phyloP scores from a whole-genome alignment of 2,113 vertebrate genomes.

The Nymphicus hollandicus region DNA sequence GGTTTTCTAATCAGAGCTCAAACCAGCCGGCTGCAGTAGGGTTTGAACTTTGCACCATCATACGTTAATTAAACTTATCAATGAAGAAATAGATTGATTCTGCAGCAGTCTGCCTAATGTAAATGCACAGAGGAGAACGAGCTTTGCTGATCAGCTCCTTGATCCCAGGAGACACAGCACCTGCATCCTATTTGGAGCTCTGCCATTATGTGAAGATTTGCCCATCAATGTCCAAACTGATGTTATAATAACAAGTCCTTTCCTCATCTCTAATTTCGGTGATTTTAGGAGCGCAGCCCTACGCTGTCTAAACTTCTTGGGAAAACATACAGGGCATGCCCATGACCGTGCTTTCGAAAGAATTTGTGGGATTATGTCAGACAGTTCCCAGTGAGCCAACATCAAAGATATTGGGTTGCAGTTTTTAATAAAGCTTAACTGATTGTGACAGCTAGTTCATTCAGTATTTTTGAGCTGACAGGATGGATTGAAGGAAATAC shows the following conservation, averaged over 20 bases:
- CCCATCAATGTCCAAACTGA: neutral
- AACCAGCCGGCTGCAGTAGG: neutral
- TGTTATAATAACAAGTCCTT: slow-evolving; percentile 18
- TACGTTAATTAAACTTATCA: neutral
- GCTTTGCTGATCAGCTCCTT: neutral
- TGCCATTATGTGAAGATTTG: neutral
- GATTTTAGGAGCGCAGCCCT: neutral
- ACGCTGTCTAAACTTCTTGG: slow-evolving; percentile 14
- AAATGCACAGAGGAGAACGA: neutral
- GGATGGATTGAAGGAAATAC: slow-evolving; percentile 38
- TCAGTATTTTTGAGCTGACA: slow-evolving; percentile 14
- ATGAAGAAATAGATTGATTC: neutral
- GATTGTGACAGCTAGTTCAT: slow-evolving; percentile 32
- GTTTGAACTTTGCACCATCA: neutral
- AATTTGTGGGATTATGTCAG: slow-evolving; percentile 54
- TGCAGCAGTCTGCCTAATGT: neutral
- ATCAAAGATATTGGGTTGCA: slow-evolving; percentile 48
- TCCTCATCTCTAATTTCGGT: slow-evolving; percentile 22
- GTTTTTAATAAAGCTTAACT: slow-evolving; percentile 47
- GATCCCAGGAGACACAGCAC: neutral
- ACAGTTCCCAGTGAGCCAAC: slow-evolving; percentile 31
- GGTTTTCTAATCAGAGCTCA: neutral
- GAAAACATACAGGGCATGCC: slow-evolving; percentile 25
- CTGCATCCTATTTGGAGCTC: slow-evolving; percentile 9
- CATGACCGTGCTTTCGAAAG: slow-evolving; percentile 29